These are phyloP conservation scores for Labeo rohita DNA, from an alignment of 2,113 vertebrate genomes.

Conservation along the genomic window DNA sequence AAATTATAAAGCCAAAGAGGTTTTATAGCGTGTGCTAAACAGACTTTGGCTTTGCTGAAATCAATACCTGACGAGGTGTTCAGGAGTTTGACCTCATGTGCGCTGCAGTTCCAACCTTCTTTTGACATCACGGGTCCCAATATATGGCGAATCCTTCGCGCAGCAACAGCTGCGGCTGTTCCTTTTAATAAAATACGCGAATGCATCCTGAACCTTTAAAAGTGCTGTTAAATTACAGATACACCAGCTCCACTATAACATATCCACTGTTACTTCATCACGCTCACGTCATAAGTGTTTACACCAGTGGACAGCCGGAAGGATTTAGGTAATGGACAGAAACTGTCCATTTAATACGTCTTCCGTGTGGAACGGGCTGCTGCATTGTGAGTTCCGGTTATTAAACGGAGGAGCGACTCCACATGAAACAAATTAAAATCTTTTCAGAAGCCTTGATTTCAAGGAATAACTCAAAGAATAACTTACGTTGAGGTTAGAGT, in stretches of 20 bases:
- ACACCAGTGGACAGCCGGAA: slow-evolving; percentile 55
- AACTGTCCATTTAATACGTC: slow-evolving; percentile 54
- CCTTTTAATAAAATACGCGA: slow-evolving; percentile 65
- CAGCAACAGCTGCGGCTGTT: slow-evolving; percentile 66
- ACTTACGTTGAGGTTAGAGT: not conserved
- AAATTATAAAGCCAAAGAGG: not conserved
- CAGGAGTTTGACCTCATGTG: slow-evolving; percentile 76
- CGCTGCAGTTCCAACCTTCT: slow-evolving; percentile 69
- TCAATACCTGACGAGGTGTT: slow-evolving; percentile 75
- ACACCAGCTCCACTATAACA: not conserved
- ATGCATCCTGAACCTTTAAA: slow-evolving; percentile 62
- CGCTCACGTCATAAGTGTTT: slow-evolving; percentile 50
- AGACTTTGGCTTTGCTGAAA: not conserved
- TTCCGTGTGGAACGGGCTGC: slow-evolving; percentile 58
- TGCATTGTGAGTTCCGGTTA: not conserved
- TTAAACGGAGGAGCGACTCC: not conserved
- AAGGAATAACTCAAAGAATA: not conserved
- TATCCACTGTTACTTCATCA: slow-evolving; percentile 11
- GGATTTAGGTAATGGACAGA: slow-evolving; percentile 62
- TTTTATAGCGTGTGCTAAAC: not conserved
- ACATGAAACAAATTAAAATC: not conserved
- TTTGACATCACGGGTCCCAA: slow-evolving; percentile 69
- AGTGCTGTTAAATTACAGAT: not conserved
- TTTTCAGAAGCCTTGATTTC: not conserved
- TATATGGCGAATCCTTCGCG: slow-evolving; percentile 71